Conservation (phyloP, 2,888 invertebrate species). For the Diplolepis rosae region DNA sequence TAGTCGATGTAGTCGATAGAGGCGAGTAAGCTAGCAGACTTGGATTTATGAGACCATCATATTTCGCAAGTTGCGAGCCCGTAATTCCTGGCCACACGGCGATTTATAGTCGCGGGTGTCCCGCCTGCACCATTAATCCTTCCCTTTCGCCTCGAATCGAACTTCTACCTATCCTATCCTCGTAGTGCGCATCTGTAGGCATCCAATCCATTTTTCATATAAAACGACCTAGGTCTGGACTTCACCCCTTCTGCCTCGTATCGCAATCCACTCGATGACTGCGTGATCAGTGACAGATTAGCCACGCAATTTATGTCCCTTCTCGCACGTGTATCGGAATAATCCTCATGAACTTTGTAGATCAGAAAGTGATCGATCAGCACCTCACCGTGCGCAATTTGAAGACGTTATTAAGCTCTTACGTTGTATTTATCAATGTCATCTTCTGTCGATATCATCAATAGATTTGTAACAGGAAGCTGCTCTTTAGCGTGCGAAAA, state of each 20-base stretch:
- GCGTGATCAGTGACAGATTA: neutral
- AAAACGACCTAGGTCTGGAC: neutral
- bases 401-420: too few species aligned
- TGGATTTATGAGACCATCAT: conserved; percentile 78
- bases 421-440: too few species aligned
- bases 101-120: conserved; percentile 77
- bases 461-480: too few species aligned
- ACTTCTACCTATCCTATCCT: conserved; percentile 64
- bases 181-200: conserved; percentile 44
- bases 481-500: too few species aligned
- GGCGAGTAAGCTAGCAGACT: too few species aligned
- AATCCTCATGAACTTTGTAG: too few species aligned
- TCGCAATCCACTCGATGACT: neutral
- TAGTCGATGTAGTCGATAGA: too few species aligned
- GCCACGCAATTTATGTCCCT: too few species aligned
- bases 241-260: neutral
- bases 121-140: conserved; percentile 75
- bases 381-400: too few species aligned
- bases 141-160: conserved; percentile 70
- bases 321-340: too few species aligned
- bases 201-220: conserved; percentile 20
- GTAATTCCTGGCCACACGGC: conserved; percentile 77
- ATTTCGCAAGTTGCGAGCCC: conserved; percentile 78
- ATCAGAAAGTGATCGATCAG: too few species aligned
- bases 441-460: too few species aligned